Evolutionary conservation across 2,888 invertebrate species (phyloP).

Genomic region (Rotaria macrura): DNA sequence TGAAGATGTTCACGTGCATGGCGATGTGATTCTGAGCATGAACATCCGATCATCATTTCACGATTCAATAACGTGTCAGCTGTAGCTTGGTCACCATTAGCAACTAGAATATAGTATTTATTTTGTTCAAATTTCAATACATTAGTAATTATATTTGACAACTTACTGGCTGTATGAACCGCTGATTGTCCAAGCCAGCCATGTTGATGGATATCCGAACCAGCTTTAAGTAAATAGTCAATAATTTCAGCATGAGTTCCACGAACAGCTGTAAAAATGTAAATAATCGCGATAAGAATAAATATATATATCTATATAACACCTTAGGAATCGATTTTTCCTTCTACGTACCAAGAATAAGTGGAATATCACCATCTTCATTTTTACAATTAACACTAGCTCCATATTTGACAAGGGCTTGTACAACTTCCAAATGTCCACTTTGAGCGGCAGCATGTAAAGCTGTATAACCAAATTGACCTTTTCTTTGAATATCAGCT

Average conservation of each 20-base stretch:
- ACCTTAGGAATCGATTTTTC: neutral
- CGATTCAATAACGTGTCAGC: conserved; percentile 13
- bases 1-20: neutral
- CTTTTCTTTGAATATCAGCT: conserved; percentile 31
- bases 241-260: conserved; percentile 7
- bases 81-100: conserved; percentile 18
- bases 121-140: neutral
- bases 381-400: conserved; percentile 30
- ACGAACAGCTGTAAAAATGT: neutral
- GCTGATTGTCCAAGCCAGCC: neutral
- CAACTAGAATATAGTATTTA: neutral
- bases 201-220: conserved; percentile 8
- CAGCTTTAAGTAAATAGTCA: conserved; percentile 15
- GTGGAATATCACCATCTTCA: conserved; percentile 32
- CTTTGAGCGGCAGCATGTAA: conserved; percentile 33
- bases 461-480: conserved; percentile 30
- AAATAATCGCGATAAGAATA: neutral
- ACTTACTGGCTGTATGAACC: neutral
- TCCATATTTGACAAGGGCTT: conserved; percentile 22
- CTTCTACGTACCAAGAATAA: conserved; percentile 22
- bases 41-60: conserved; percentile 19
- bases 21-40: neutral
- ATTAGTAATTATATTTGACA: neutral
- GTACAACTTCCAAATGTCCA: conserved; percentile 30
- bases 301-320: neutral